Base-by-base conservation (phyloP, 2,888 invertebrate species). In the Drosophila mulleri region DNA sequence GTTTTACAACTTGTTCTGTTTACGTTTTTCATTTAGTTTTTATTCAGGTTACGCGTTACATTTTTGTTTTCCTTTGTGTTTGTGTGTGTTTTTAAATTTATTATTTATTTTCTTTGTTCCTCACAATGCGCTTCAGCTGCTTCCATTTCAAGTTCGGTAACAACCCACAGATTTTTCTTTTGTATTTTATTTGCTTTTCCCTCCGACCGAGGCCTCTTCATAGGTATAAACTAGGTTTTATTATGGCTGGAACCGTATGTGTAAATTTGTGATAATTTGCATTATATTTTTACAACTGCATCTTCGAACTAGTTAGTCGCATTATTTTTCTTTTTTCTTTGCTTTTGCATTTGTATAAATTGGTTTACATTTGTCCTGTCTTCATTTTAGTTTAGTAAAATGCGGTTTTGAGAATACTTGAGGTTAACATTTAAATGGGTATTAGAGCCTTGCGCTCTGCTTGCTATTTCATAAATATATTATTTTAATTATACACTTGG, bases 401-500 rank as follows among this genome's bases (percentile, higher is more conserved):
- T 89, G 85, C 86, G 74, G 67, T 75, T 65, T 88, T 84, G 81
- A 84, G 83, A 87, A 87, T 87, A 88, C 88, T 87, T 87, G 80
- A 77, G 82, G 87, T 86, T 85, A 83, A 85, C 83, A 82, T 85
- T 84, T 80, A 80, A 82, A 74, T 80, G 73, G 83, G 78, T 80
- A 82, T 76, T 75, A 70, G 77, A 72, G 73, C 67, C 20, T 65
- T 54, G 69, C 76, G 73, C 70, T 72, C 66, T 65, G 80, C 76
- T 84, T 75, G 65, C 82, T 85, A 72, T 82, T 85, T 83, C 71
- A 73, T 84, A 83, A 69, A 41, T 54, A 41, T 54, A 54, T 41
- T 67, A 72, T 75, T 73, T 67, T 72, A 64, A 71, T 72, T 78
- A 75, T 68, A 78, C 76, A 72, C 26, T 63, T 44, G 52, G 58